Percentiles rank a stretch among this genome's conserved stretches.
Evolutionary conservation across 2,888 invertebrate species (phyloP).

Genomic region (Andrena bicolor): DNA sequence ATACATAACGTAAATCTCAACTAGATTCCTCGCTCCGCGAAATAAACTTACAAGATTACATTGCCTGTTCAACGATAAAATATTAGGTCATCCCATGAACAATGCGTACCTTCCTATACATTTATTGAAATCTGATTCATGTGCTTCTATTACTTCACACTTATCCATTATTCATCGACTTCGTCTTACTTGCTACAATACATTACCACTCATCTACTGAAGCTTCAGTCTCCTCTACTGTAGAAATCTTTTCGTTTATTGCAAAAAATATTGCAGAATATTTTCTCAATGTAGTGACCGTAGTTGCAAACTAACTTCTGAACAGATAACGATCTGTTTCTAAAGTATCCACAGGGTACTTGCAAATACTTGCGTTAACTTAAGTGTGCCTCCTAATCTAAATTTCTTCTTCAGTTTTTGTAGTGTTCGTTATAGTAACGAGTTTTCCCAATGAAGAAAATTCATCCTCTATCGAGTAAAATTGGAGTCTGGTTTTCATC

Average conservation of each 20-base stretch:
- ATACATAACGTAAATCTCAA: neutral
- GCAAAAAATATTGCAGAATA: too few species aligned
- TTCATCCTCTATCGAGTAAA: neutral
- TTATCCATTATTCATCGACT: neutral
- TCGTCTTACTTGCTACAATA: neutral
- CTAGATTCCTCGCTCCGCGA: neutral
- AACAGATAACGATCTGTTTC: neutral
- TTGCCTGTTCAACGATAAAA: neutral
- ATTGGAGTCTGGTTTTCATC: neutral
- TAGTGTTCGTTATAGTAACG: too few species aligned
- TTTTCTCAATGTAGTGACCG: too few species aligned
- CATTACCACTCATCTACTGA: neutral
- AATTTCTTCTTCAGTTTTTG: neutral
- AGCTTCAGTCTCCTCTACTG: neutral
- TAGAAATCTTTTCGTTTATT: neutral
- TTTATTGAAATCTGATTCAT: neutral
- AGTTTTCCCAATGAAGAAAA: too few species aligned
- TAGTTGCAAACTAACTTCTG: neutral
- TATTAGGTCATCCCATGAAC: neutral
- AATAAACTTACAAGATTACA: neutral
- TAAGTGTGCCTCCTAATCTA: neutral
- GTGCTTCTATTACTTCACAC: neutral
- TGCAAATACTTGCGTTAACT: neutral
- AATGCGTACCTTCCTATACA: slow-evolving; percentile 13
- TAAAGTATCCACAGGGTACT: too few species aligned